phyloP scores from a whole-genome alignment of 2,888 invertebrate species.

The Steromphala cineraria region DNA sequence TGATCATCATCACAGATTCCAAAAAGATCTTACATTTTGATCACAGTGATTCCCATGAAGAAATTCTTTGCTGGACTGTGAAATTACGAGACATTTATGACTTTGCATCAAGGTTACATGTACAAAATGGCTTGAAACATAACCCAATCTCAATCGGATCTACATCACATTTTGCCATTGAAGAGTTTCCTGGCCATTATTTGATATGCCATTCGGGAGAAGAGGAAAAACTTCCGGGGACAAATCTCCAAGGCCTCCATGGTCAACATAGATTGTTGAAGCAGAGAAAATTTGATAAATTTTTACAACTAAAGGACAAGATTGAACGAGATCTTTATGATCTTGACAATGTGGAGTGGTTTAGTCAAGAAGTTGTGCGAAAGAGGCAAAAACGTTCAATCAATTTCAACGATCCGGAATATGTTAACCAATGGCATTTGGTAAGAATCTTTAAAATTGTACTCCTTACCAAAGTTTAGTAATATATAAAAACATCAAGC shows the following conservation, averaged over 20 bases:
- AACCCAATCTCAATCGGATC: neutral
- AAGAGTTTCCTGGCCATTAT: neutral
- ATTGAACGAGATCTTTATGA: conserved; percentile 46
- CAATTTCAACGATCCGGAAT: conserved; percentile 65
- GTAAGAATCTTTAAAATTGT: neutral
- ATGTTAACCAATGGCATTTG: conserved; percentile 72
- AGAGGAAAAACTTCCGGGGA: neutral
- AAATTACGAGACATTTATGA: conserved; percentile 27
- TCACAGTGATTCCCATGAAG: conserved; percentile 30
- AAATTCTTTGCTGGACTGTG: conserved; percentile 49
- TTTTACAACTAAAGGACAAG: neutral
- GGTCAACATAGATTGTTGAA: neutral
- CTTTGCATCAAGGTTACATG: neutral
- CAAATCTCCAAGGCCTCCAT: neutral
- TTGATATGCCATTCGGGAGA: neutral
- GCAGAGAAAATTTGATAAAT: neutral
- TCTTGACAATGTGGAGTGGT: conserved; percentile 59
- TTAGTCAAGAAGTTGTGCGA: conserved; percentile 57
- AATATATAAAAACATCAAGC: no score
- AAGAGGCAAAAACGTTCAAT: conserved; percentile 50
- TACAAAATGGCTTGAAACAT: neutral
- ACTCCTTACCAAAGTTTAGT: no score
- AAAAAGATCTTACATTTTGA: conserved; percentile 20
- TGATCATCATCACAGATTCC: neutral
- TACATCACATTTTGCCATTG: neutral